Percentiles rank a stretch among this genome's conserved stretches.
These are phyloP conservation scores for Orchesellides sinensis DNA, from an alignment of 2,888 invertebrate species.

Conservation along the genomic window DNA sequence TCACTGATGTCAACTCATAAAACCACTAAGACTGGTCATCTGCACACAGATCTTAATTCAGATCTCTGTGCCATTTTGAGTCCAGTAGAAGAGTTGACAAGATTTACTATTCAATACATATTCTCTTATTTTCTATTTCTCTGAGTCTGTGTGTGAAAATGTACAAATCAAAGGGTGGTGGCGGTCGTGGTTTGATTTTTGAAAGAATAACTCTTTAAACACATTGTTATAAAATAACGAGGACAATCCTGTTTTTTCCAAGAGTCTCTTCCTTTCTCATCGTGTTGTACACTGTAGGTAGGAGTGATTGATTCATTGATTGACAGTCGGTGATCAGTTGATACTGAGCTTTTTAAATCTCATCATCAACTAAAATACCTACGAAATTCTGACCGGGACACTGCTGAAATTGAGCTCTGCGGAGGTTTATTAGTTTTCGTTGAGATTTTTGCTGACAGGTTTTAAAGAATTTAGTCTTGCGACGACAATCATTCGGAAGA, in stretches of 20 bases:
- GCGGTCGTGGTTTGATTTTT: slow-evolving; percentile 60
- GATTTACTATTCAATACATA: no score
- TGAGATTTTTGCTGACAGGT: neutral
- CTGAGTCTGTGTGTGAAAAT: slow-evolving; percentile 72
- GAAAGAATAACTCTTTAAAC: neutral
- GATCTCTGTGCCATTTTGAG: no score
- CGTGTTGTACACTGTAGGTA: slow-evolving; percentile 16
- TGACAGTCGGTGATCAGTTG: slow-evolving; percentile 40
- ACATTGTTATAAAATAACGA: neutral
- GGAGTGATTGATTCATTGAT: slow-evolving; percentile 60
- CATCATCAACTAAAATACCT: no score
- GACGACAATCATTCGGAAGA: neutral
- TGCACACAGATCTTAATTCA: no score
- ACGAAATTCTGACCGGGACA: no score
- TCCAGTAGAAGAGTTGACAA: no score
- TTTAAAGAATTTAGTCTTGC: slow-evolving; percentile 7
- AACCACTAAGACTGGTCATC: neutral
- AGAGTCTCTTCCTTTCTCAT: slow-evolving; percentile 38
- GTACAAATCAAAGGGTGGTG: slow-evolving; percentile 72
- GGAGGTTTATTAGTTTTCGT: slow-evolving; percentile 25
- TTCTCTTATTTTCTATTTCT: no score
- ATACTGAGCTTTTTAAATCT: neutral
- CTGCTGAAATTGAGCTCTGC: slow-evolving; percentile 55
- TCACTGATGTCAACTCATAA: neutral
- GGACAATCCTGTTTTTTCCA: slow-evolving; percentile 26